A percentile compares a stretch with the other conserved stretches of the same genome.
Conservation (phyloP, 1,140 invertebrate genomes). For the Oreohelix idahoensis region DNA sequence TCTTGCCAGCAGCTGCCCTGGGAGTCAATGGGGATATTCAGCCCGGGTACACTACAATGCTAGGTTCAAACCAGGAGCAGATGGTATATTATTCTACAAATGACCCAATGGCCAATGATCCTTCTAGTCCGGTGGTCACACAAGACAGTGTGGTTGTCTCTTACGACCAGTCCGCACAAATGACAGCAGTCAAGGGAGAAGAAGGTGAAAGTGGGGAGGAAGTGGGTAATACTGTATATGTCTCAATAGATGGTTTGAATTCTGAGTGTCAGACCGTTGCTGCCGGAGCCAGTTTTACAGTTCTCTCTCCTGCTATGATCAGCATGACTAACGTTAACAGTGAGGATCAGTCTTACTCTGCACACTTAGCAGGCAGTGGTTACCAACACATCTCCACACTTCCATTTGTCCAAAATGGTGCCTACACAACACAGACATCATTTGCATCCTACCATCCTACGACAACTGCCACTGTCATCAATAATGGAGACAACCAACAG, state of each 20-base stretch:
- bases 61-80: slow-evolving; percentile 4
- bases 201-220: background rate
- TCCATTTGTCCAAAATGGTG: slow-evolving; percentile 38
- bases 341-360: slow-evolving; percentile 22
- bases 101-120: slow-evolving; percentile 4
- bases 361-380: background rate
- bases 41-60: slow-evolving; percentile 24
- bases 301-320: slow-evolving; percentile 36
- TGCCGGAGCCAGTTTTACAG: slow-evolving; percentile 11
- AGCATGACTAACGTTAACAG: background rate
- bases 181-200: slow-evolving; percentile 4
- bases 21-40: slow-evolving; percentile 32
- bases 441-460: slow-evolving; percentile 10
- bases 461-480: background rate
- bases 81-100: slow-evolving; percentile 29
- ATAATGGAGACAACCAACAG: background rate
- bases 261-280: background rate
- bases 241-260: slow-evolving; percentile 17
- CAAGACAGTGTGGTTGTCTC: background rate
- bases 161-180: slow-evolving; percentile 11
- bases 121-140: slow-evolving; percentile 2
- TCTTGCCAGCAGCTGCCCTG: slow-evolving; percentile 32
- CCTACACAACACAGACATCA: slow-evolving; percentile 16
- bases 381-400: slow-evolving; percentile 38
- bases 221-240: slow-evolving; percentile 12